phyloP scores from a whole-genome alignment of 2,797 vertebrate genomes.

The Paedocypris micromegethes region DNA sequence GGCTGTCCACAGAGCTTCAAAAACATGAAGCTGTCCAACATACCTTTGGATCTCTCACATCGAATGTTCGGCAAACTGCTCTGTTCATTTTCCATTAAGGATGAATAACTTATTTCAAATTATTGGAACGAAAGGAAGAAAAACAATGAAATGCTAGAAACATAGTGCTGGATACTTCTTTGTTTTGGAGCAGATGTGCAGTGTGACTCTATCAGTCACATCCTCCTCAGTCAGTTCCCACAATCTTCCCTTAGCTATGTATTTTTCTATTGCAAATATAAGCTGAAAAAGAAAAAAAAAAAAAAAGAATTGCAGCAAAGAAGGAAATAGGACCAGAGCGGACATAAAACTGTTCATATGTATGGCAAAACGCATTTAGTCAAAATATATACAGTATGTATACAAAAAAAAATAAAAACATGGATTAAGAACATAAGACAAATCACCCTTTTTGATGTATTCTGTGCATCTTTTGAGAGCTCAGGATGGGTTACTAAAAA shows the following conservation, averaged over 20 bases:
- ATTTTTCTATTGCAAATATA: constrained; percentile 82
- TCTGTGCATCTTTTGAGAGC: constrained; percentile 74
- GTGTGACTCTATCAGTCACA: constrained; percentile 74
- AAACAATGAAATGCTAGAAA: background rate
- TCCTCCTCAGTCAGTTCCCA: constrained; percentile 81
- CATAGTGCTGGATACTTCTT: constrained; percentile 85
- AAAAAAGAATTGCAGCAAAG: background rate
- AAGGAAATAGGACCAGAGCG: background rate
- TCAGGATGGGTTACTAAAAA: constrained; percentile 81
- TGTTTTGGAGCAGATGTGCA: constrained; percentile 86
- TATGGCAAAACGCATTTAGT: too few species aligned
- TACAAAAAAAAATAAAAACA: background rate
- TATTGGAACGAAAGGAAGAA: background rate
- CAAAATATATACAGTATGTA: too few species aligned
- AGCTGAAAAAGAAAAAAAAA: constrained; percentile 60
- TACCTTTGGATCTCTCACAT: constrained; percentile 86
- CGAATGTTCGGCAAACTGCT: constrained; percentile 83
- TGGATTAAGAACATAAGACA: background rate
- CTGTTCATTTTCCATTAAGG: constrained; percentile 76
- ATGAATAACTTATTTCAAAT: constrained; percentile 7
- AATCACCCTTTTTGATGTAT: constrained; percentile 75
- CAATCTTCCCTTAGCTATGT: constrained; percentile 72
- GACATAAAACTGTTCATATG: too few species aligned
- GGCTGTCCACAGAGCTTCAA: too few species aligned
- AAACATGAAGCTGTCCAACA: constrained; percentile 21